Conservation (phyloP, 1,140 invertebrate species). For the Choristoneura fumiferana region DNA sequence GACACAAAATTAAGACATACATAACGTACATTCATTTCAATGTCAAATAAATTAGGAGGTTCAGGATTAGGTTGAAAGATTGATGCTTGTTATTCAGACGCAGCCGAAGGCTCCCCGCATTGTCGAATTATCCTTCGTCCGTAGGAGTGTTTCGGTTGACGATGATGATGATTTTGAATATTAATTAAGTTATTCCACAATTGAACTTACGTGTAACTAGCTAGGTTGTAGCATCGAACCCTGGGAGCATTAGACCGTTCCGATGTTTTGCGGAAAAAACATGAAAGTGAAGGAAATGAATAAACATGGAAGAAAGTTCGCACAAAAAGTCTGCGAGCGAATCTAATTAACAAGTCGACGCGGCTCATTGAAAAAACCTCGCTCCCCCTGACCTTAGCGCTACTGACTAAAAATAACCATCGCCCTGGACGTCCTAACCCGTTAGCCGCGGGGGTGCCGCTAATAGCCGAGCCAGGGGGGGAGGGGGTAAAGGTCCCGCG, state of each 20-base stretch:
- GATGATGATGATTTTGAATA: too few relatives aligned
- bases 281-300: constrained; percentile 15
- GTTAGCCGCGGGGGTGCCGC: constrained; percentile 10
- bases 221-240: not conserved
- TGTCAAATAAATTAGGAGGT: too few relatives aligned
- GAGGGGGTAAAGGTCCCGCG: constrained; percentile 17
- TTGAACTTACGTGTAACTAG: too few relatives aligned
- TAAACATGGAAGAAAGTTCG: constrained; percentile 17
- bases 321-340: constrained; percentile 9
- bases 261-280: constrained; percentile 7
- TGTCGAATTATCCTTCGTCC: too few relatives aligned
- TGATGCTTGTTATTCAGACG: too few relatives aligned
- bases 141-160: too few relatives aligned
- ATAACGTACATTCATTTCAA: too few relatives aligned
- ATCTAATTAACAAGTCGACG: constrained; percentile 2
- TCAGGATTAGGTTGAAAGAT: too few relatives aligned
- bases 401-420: constrained; percentile 6
- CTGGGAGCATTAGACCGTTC: constrained; percentile 1
- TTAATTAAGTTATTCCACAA: too few relatives aligned
- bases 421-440: constrained; percentile 1
- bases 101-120: too few relatives aligned
- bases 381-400: constrained; percentile 8
- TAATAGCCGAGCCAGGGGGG: constrained; percentile 1
- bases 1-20: too few relatives aligned
- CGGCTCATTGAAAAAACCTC: not conserved